These are phyloP conservation scores for Biston betularia DNA, from an alignment of 2,888 invertebrate genomes.

Conservation along the genomic window DNA sequence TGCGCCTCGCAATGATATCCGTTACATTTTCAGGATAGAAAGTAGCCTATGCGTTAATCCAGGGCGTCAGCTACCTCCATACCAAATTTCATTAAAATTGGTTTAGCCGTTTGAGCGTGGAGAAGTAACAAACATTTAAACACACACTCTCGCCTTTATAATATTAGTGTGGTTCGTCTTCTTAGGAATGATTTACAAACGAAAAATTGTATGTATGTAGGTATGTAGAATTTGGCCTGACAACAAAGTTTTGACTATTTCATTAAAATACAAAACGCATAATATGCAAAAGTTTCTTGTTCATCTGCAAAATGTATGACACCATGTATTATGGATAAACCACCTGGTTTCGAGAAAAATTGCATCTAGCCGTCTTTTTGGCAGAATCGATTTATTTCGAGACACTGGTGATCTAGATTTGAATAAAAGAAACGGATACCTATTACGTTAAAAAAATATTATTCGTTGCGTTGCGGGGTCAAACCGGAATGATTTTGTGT, in stretches of 20 bases:
- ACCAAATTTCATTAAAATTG: too few relatives aligned
- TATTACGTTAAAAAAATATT: conserved; percentile 51
- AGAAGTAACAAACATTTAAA: too few relatives aligned
- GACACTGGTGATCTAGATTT: conserved; percentile 60
- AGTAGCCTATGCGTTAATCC: too few relatives aligned
- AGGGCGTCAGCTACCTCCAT: too few relatives aligned
- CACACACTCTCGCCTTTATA: too few relatives aligned
- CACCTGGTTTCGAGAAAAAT: conserved; percentile 82
- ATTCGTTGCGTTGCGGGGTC: conserved; percentile 30
- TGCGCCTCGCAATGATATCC: too few relatives aligned
- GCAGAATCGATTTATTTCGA: conserved; percentile 75
- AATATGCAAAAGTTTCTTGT: conserved; percentile 37
- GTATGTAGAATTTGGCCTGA: conserved; percentile 11
- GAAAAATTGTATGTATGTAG: not conserved
- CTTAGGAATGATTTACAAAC: not conserved
- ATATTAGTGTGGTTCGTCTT: too few relatives aligned
- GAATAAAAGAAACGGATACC: conserved; percentile 67
- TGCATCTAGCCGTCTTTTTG: conserved; percentile 77
- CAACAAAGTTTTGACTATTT: conserved; percentile 28
- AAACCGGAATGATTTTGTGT: conserved; percentile 13
- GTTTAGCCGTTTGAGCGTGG: too few relatives aligned
- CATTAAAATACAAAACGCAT: conserved; percentile 44
- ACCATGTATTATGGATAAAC: conserved; percentile 79
- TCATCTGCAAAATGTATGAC: conserved; percentile 60
- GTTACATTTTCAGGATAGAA: too few relatives aligned